These are phyloP conservation scores for Rhorus exstirpatorius DNA, from an alignment of 2,888 invertebrate species.

Conservation along the genomic window DNA sequence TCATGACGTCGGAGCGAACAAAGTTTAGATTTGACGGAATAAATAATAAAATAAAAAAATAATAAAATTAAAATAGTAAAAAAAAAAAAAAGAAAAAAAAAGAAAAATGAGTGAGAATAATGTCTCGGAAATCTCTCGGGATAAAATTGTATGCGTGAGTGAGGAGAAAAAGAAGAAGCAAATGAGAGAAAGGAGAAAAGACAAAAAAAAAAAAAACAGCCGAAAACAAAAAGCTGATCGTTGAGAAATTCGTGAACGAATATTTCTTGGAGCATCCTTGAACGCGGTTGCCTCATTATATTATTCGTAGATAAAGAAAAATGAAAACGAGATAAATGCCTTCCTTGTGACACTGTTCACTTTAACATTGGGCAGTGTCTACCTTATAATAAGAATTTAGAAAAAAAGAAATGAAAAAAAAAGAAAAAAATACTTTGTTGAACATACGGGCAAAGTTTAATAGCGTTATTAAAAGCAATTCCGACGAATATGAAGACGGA, in stretches of 20 bases:
- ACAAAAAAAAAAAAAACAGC: slow-evolving; percentile 27
- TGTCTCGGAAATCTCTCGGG: slow-evolving; percentile 49
- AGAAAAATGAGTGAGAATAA: slow-evolving; percentile 13
- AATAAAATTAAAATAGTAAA: slow-evolving; percentile 31
- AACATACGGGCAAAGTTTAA: slow-evolving; percentile 76
- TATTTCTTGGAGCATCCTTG: slow-evolving; percentile 11
- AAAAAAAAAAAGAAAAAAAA: slow-evolving; percentile 30
- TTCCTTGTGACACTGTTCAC: slow-evolving; percentile 77
- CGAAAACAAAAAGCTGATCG: background rate
- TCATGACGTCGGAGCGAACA: slow-evolving; percentile 62
- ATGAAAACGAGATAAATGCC: slow-evolving; percentile 74
- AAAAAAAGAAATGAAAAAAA: slow-evolving; percentile 36
- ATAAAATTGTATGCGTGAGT: slow-evolving; percentile 30
- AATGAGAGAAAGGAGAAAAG: slow-evolving; percentile 8
- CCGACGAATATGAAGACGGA: slow-evolving; percentile 6
- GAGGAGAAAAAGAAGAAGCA: slow-evolving; percentile 18
- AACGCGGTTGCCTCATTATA: slow-evolving; percentile 68
- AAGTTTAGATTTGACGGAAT: slow-evolving; percentile 67
- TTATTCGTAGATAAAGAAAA: slow-evolving; percentile 63
- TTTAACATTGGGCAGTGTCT: slow-evolving; percentile 63
- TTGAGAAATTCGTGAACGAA: slow-evolving; percentile 22
- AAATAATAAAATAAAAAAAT: slow-evolving; percentile 44
- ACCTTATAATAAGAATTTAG: slow-evolving; percentile 68
- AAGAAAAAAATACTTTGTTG: slow-evolving; percentile 74
- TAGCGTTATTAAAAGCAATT: slow-evolving; percentile 67